Evolutionary conservation across 2,113 vertebrate species (phyloP).

Genomic region (cat (Felis catus)): DNA sequence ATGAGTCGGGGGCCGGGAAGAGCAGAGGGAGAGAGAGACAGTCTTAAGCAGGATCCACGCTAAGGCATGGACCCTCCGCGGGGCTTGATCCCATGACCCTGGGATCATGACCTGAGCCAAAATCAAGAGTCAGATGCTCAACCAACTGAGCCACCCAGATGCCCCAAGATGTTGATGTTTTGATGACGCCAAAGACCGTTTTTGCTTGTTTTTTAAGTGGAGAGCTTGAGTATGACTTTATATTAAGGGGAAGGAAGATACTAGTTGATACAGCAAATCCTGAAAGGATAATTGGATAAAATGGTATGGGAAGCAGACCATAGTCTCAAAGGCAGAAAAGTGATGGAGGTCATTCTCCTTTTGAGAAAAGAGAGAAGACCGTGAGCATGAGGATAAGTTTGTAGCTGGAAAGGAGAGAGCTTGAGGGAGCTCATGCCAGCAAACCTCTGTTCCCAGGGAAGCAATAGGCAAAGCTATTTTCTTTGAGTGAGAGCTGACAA

Average conservation of each 20-base stretch:
- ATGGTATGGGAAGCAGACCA: not conserved
- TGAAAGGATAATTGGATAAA: not conserved
- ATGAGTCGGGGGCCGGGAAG: no score
- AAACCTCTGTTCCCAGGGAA: not conserved
- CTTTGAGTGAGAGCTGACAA: constrained; percentile 14
- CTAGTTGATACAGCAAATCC: not conserved
- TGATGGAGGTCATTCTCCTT: not conserved
- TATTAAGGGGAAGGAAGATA: not conserved
- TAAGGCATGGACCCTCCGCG: no score
- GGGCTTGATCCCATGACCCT: no score
- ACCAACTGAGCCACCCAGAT: no score
- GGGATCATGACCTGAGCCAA: no score
- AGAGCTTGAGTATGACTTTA: not conserved
- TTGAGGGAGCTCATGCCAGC: not conserved
- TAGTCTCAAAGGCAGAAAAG: not conserved
- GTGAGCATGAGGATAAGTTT: not conserved
- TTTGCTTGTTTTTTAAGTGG: not conserved
- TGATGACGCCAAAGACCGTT: not conserved
- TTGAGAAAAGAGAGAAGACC: not conserved
- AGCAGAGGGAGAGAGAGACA: no score
- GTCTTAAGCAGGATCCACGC: no score
- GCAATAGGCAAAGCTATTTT: not conserved
- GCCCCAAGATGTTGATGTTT: not conserved
- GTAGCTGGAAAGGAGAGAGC: not conserved
- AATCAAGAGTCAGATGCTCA: no score